Evolutionary conservation across 2,797 vertebrate genomes (phyloP).

Genomic region (Benthosema pterotum): DNA sequence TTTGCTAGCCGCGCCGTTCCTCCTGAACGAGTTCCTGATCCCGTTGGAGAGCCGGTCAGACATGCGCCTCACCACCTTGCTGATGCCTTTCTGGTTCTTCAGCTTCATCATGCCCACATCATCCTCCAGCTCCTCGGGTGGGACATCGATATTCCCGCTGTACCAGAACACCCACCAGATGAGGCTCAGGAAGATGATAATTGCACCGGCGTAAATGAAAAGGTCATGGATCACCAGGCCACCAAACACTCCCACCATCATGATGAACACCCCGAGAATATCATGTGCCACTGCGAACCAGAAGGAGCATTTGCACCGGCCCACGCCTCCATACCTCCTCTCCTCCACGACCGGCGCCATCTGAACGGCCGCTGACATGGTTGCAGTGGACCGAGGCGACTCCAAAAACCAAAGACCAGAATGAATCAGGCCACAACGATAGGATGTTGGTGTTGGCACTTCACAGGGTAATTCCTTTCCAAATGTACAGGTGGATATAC

Average conservation of each 20-base stretch:
- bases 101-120: slow-evolving; percentile 74
- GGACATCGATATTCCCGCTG: slow-evolving; percentile 91
- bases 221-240: slow-evolving; percentile 85
- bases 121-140: slow-evolving; percentile 81
- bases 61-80: slow-evolving; percentile 64
- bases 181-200: slow-evolving; percentile 90
- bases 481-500: not conserved
- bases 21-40: slow-evolving; percentile 69
- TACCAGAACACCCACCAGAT: slow-evolving; percentile 98
- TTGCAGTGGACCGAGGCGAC: not conserved
- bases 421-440: not conserved
- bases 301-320: slow-evolving; percentile 88
- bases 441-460: not conserved
- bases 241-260: slow-evolving; percentile 86
- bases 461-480: not conserved
- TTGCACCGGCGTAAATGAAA: slow-evolving; percentile 88
- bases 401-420: not conserved
- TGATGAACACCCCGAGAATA: slow-evolving; percentile 80
- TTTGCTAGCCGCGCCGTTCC: slow-evolving; percentile 18
- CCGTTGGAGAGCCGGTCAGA: slow-evolving; percentile 73
- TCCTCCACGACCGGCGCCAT: slow-evolving; percentile 66
- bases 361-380: slow-evolving; percentile 58
- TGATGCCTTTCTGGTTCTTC: slow-evolving; percentile 53
- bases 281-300: slow-evolving; percentile 91
- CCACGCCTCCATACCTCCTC: slow-evolving; percentile 71